phyloP scores from a whole-genome alignment of 2,113 vertebrate species.

The Pheucticus melanocephalus region DNA sequence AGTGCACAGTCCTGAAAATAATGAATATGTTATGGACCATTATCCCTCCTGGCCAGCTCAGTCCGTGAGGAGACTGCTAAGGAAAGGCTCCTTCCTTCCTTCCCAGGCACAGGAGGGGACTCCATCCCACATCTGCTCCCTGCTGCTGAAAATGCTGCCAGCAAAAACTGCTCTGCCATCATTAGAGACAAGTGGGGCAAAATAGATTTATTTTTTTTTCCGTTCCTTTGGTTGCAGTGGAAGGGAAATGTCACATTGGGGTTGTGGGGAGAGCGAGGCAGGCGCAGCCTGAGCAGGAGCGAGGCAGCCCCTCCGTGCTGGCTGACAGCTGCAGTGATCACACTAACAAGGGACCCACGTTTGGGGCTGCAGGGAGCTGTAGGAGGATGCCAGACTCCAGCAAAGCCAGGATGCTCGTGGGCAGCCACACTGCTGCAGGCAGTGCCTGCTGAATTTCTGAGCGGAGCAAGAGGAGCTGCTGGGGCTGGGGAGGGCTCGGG shows the following conservation, averaged over 20 bases:
- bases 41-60: slow-evolving; percentile 16
- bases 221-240: neutral
- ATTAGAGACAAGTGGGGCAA: neutral
- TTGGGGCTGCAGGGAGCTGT: neutral
- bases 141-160: neutral
- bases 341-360: neutral
- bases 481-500: neutral
- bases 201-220: neutral
- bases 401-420: neutral
- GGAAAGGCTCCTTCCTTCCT: neutral
- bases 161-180: neutral
- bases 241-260: neutral
- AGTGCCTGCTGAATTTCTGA: neutral
- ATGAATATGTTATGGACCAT: slow-evolving; percentile 45
- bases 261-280: neutral
- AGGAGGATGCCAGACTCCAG: neutral
- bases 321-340: slow-evolving; percentile 6
- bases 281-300: neutral
- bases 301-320: neutral
- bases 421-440: neutral
- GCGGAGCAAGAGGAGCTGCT: neutral
- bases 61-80: neutral
- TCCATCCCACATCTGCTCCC: neutral
- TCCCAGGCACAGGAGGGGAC: neutral
- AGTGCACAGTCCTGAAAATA: slow-evolving; percentile 21